phyloP scores from a whole-genome alignment of 1,140 invertebrate species.

The Drosophila kohkoa region DNA sequence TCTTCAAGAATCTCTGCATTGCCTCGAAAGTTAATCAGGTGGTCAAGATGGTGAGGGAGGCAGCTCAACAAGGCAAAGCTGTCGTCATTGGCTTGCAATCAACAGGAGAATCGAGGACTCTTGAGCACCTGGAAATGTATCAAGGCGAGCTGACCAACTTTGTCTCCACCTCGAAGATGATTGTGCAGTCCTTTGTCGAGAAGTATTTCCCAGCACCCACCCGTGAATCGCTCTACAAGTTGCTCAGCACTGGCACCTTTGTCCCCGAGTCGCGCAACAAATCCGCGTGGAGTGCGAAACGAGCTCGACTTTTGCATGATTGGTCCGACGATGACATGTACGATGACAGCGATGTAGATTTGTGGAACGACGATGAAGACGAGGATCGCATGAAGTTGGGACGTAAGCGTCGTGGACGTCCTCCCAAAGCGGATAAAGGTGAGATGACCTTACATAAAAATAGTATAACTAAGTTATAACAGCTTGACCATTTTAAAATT shows the following conservation, averaged over 20 bases:
- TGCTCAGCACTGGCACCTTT: conserved; percentile 67
- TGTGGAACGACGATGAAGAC: conserved; percentile 81
- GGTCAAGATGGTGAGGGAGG: conserved; percentile 92
- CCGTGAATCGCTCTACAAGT: conserved; percentile 90
- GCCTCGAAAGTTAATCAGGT: conserved; percentile 97
- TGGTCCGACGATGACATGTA: conserved; percentile 64
- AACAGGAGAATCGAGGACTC: conserved; percentile 98
- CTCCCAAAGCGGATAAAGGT: conserved; percentile 87
- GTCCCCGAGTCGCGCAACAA: conserved; percentile 68
- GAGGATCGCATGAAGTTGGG: conserved; percentile 91
- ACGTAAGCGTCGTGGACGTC: conserved; percentile 60
- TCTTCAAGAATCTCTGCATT: conserved; percentile 99
- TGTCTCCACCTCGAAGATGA: conserved; percentile 98
- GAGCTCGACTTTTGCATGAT: conserved; percentile 29
- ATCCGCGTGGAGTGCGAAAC: conserved; percentile 14
- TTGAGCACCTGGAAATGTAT: conserved; percentile 97
- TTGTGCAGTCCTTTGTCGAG: conserved; percentile 97
- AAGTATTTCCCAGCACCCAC: conserved; percentile 98
- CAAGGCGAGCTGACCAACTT: conserved; percentile 98
- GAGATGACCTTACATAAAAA: neutral
- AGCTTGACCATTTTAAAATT: too few relatives aligned
- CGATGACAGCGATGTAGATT: conserved; percentile 60
- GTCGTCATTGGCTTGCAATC: conserved; percentile 99
- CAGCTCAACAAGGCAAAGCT: conserved; percentile 97
- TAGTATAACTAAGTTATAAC: too few relatives aligned